A percentile compares a stretch with the other conserved stretches of the same genome.
phyloP scores from a whole-genome alignment of 2,113 vertebrate species.

The Columba janthina region DNA sequence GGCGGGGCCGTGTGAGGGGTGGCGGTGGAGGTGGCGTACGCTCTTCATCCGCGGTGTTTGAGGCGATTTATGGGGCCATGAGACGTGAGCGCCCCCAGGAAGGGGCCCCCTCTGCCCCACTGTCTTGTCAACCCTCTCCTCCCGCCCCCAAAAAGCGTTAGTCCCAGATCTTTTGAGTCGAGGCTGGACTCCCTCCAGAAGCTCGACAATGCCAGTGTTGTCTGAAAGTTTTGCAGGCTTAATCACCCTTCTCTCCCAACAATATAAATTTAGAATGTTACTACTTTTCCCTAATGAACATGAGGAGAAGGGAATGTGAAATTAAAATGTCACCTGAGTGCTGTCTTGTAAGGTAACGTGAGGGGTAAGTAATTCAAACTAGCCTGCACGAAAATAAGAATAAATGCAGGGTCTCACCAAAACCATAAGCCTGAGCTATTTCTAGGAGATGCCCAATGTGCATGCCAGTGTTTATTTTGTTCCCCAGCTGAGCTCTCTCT shows the following conservation, averaged over 20 bases:
- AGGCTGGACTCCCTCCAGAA: background rate
- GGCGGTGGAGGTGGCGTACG: no score
- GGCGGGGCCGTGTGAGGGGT: no score
- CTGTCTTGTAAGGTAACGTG: background rate
- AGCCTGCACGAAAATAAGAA: background rate
- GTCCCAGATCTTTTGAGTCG: background rate
- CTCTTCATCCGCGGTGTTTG: no score
- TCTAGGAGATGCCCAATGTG: accelerated
- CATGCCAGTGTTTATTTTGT: background rate
- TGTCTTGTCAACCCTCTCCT: accelerated
- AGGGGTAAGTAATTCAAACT: no score
- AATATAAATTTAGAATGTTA: accelerated
- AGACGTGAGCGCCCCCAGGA: background rate
- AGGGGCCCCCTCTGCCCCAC: accelerated
- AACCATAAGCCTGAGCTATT: accelerated
- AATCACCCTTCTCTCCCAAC: accelerated
- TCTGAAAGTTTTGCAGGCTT: background rate
- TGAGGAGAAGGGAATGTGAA: accelerated
- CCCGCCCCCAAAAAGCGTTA: accelerated
- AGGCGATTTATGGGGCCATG: background rate
- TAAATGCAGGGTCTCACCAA: background rate
- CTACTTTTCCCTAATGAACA: accelerated
- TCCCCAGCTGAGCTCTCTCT: background rate
- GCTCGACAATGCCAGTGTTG: accelerated
- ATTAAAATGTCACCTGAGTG: accelerated